These are phyloP conservation scores for Vanacampus margaritifer DNA, from an alignment of 2,113 vertebrate species.

Conservation along the genomic window DNA sequence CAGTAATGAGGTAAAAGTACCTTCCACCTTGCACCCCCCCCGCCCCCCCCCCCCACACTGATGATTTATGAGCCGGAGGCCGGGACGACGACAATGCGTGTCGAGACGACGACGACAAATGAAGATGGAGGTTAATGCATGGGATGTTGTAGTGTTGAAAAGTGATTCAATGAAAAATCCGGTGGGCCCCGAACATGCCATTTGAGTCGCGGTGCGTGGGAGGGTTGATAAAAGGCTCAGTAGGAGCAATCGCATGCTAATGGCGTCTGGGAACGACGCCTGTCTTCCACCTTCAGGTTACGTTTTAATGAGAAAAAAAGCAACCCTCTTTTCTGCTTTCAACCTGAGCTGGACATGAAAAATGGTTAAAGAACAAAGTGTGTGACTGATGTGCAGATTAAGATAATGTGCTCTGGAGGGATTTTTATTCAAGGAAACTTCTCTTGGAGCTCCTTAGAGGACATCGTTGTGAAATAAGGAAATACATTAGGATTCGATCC, in stretches of 20 bases:
- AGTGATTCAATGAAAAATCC: constrained; percentile 14
- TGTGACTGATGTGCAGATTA: neutral
- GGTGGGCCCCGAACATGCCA: constrained; percentile 5
- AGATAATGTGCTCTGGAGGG: neutral
- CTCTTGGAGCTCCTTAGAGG: neutral
- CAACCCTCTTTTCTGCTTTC: constrained; percentile 20
- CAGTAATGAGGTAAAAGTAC: constrained; percentile 45
- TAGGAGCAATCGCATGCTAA: constrained; percentile 34
- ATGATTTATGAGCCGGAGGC: constrained; percentile 41
- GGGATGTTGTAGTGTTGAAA: neutral
- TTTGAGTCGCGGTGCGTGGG: constrained; percentile 13
- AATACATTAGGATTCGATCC: no score
- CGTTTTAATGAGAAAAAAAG: constrained; percentile 46
- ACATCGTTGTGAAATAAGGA: neutral
- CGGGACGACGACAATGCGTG: constrained; percentile 5
- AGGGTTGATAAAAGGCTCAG: constrained; percentile 23
- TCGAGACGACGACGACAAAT: constrained; percentile 34
- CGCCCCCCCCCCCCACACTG: neutral
- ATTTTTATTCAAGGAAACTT: neutral
- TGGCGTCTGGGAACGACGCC: constrained; percentile 31
- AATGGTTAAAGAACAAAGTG: constrained; percentile 6
- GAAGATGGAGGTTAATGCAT: constrained; percentile 14
- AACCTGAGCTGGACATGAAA: constrained; percentile 9
- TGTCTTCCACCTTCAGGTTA: constrained; percentile 38
- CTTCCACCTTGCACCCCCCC: neutral